A percentile compares a stretch with the other conserved stretches of the same genome.
phyloP scores from a whole-genome alignment of 2,797 vertebrate species.

The Centropyge bicolor region DNA sequence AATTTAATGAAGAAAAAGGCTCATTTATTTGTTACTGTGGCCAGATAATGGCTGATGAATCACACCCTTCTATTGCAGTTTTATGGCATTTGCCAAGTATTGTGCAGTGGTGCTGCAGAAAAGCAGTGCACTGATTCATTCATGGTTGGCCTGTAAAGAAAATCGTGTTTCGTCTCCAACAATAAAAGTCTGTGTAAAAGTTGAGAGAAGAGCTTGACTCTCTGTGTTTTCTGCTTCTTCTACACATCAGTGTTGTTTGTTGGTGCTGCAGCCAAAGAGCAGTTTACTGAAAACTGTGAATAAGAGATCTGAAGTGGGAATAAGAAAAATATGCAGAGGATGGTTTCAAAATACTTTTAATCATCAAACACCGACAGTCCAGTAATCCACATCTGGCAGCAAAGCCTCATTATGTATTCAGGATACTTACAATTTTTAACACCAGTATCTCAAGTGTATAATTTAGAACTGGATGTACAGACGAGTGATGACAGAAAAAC shows the following conservation, averaged over 20 bases:
- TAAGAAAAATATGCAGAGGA: slow-evolving; percentile 7
- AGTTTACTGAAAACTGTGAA: neutral
- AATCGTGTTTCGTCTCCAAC: slow-evolving; percentile 43
- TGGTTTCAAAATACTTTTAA: slow-evolving; percentile 74
- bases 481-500: neutral
- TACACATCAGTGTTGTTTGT: neutral
- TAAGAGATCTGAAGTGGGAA: neutral
- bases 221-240: slow-evolving; percentile 15
- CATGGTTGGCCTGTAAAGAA: slow-evolving; percentile 24
- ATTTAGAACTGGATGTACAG: slow-evolving; percentile 18
- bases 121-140: slow-evolving; percentile 31
- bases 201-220: slow-evolving; percentile 12
- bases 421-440: slow-evolving; percentile 16
- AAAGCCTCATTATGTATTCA: slow-evolving; percentile 53
- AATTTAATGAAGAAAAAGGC: slow-evolving; percentile 30
- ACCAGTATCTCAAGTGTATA: neutral
- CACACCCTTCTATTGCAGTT: slow-evolving; percentile 46
- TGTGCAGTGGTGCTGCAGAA: slow-evolving; percentile 34
- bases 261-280: slow-evolving; percentile 1
- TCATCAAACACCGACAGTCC: slow-evolving; percentile 59
- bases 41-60: slow-evolving; percentile 52
- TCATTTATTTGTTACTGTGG: slow-evolving; percentile 49
- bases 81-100: slow-evolving; percentile 52
- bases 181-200: slow-evolving; percentile 56
- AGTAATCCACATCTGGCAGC: slow-evolving; percentile 60